A percentile compares a stretch with the other conserved stretches of the same genome.
These are phyloP conservation scores for Malurus melanocephalus DNA, from an alignment of 2,113 vertebrate species.

Conservation along the genomic window DNA sequence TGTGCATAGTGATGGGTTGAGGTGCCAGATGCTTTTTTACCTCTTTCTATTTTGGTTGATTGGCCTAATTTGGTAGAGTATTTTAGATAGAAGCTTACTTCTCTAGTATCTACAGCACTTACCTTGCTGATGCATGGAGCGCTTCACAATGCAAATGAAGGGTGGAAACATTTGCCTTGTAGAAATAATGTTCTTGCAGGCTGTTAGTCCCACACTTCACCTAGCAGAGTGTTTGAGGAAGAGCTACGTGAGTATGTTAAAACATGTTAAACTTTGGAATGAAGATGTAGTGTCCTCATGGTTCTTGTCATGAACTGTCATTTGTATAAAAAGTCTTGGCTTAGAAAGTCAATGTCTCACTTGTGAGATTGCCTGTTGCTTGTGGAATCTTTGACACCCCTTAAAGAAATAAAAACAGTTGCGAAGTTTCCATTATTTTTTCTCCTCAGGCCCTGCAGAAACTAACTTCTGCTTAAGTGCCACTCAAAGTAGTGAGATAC, in stretches of 20 bases:
- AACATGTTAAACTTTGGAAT: background rate
- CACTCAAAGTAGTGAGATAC: background rate
- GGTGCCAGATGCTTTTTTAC: background rate
- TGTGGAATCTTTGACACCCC: background rate
- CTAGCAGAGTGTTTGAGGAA: background rate
- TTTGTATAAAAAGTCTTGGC: background rate
- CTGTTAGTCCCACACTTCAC: background rate
- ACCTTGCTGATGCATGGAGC: background rate
- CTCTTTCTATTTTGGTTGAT: background rate
- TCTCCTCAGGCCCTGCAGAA: background rate
- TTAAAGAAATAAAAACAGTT: background rate
- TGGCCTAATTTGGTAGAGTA: background rate
- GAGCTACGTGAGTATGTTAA: background rate
- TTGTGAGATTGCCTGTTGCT: background rate
- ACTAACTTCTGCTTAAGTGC: background rate
- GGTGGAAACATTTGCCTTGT: background rate
- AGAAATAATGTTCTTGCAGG: background rate
- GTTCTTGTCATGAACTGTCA: background rate
- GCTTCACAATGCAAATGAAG: background rate
- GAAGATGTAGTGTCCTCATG: background rate
- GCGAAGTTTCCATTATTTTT: background rate
- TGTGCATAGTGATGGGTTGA: background rate
- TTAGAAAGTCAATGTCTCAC: background rate
- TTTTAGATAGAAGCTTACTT: background rate
- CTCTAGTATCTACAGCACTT: background rate